These are phyloP conservation scores for Rana temporaria DNA, from an alignment of 2,113 vertebrate species.

Conservation along the genomic window DNA sequence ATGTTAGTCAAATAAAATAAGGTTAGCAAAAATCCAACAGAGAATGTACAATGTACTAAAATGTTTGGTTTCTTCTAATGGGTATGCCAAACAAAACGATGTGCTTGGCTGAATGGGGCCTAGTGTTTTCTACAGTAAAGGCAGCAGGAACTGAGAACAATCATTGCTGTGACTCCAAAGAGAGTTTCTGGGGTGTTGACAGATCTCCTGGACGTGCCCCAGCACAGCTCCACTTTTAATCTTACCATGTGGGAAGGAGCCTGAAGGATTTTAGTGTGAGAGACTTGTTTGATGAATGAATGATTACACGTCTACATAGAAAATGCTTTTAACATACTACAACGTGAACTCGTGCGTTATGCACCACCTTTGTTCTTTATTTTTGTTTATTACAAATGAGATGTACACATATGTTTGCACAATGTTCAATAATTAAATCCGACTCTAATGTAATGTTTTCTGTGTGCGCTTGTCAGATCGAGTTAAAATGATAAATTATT, in stretches of 20 bases:
- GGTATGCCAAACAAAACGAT: constrained; percentile 3
- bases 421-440: no score
- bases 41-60: no score
- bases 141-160: not conserved
- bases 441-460: no score
- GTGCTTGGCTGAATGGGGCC: not conserved
- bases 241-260: constrained; percentile 47
- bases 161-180: constrained; percentile 15
- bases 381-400: no score
- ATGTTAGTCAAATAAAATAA: no score
- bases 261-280: constrained; percentile 38
- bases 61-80: not conserved
- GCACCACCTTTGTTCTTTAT: no score
- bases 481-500: no score
- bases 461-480: no score
- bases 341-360: no score
- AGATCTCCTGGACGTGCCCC: constrained; percentile 33
- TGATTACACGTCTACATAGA: constrained; percentile 15
- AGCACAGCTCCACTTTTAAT: constrained; percentile 38
- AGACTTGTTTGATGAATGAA: constrained; percentile 42
- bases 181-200: constrained; percentile 33
- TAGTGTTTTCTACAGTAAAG: not conserved
- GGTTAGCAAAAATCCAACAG: no score
- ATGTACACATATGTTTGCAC: no score
- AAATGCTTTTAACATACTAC: constrained; percentile 7